Percentiles rank a stretch among this genome's conserved stretches.
Evolutionary conservation across 2,888 invertebrate genomes (phyloP).

Genomic region (Hoplodrina ambigua): DNA sequence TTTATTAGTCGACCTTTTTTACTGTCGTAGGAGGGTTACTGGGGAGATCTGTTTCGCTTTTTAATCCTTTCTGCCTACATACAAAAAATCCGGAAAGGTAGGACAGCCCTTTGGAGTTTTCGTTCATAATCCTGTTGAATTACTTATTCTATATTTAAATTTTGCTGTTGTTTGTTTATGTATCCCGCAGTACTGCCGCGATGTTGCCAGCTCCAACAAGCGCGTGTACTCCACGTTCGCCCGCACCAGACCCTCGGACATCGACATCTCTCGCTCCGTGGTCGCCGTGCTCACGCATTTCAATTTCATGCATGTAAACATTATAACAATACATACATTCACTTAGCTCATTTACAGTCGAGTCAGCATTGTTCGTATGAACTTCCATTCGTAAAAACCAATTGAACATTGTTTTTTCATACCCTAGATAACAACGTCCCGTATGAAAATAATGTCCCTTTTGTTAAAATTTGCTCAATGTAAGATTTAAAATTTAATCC

Average conservation of each 20-base stretch:
- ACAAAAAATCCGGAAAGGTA: neutral
- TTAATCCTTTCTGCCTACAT: neutral
- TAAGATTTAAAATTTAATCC: neutral
- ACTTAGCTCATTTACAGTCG: slow-evolving; percentile 3
- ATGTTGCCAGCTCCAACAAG: slow-evolving; percentile 97
- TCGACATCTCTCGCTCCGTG: slow-evolving; percentile 97
- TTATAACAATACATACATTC: slow-evolving; percentile 61
- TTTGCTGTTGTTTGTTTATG: neutral
- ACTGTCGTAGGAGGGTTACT: neutral
- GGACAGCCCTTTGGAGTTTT: neutral
- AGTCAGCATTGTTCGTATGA: neutral
- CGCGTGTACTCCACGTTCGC: slow-evolving; percentile 97
- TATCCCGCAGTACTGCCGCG: slow-evolving; percentile 95
- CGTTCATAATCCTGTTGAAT: slow-evolving; percentile 7
- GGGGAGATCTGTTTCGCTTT: neutral
- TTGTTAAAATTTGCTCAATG: neutral
- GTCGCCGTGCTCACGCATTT: slow-evolving; percentile 95
- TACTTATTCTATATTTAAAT: slow-evolving; percentile 1
- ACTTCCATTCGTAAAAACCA: neutral
- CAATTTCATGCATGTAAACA: slow-evolving; percentile 96
- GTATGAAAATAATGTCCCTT: neutral
- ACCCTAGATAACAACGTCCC: neutral
- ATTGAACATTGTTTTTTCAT: neutral
- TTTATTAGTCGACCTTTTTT: too few relatives aligned
- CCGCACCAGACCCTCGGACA: slow-evolving; percentile 97